Base-by-base conservation (phyloP, 2,888 invertebrate species). In the Lucinisca nassula region DNA sequence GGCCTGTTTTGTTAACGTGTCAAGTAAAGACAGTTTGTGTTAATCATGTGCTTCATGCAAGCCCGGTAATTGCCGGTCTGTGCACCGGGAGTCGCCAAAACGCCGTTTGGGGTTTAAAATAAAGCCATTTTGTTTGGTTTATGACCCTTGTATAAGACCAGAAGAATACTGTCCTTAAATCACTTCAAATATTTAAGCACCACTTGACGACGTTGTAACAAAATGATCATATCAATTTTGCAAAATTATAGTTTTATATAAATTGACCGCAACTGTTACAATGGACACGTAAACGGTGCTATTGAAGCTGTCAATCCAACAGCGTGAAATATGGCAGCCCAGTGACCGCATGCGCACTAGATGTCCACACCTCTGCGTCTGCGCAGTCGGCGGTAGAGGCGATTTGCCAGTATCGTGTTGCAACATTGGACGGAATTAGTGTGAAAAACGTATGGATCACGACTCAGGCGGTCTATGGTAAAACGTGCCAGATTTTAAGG, bases 181-280 rank as follows among this genome's bases (percentile, higher is more conserved):
- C 67, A 32, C 67, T 67, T 30, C 10, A 67, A 67, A 8, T 35
- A 35, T 10, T 67, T 67, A 67, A 67, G 35, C 67, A 67, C 67
- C 67, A 67, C 67, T 67, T 35, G 35, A 67, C 8, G 67, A 67
- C 67, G 67, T 67, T 35, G 35, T 67, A 4, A 67, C 35, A 35
- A 67, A 67, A 67, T 67, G 32, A 67, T 35, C 67, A 67, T 67
- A 67, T 67, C 67, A 32, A 67, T 67, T 67, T 67, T 67, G 67
- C 67, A 67, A 67, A 67, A 67, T 67, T 67, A 67, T 67, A 67
- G 67, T 67, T 67, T 67, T 24, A 32, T 67, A 67, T 17, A 35
- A 67, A 67, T 67, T 67, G 67, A 67, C 67, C 67, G 17, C 67
- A 67, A 35, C 67, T 17, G 35, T n/a, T 17, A n/a, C 67, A 35